Conservation (phyloP, 2,888 invertebrate species). For the Pheosia tremula region DNA sequence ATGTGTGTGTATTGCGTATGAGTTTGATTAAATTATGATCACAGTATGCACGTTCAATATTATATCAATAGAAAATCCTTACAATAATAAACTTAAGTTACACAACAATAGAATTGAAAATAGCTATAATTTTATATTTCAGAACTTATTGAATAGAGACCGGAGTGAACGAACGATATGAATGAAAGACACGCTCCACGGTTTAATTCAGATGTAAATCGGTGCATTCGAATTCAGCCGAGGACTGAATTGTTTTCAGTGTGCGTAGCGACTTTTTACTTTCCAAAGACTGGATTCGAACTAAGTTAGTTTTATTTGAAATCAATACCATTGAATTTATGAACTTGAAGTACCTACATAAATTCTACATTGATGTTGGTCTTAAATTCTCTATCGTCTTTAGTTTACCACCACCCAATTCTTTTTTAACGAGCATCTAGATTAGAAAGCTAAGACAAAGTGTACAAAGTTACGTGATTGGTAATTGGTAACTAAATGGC, state of each 20-base stretch:
- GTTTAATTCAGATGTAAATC: slow-evolving; percentile 70
- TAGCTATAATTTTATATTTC: background rate
- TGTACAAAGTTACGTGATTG: no score
- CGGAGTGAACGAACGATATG: slow-evolving; percentile 31
- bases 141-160: slow-evolving; percentile 9
- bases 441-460: no score
- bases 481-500: no score
- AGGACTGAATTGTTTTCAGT: slow-evolving; percentile 43
- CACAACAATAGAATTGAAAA: slow-evolving; percentile 3
- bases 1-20: no score
- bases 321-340: background rate
- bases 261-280: slow-evolving; percentile 5
- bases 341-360: no score
- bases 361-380: no score
- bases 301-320: background rate
- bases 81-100: background rate
- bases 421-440: no score
- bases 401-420: no score
- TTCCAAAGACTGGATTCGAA: background rate
- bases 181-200: slow-evolving; percentile 41
- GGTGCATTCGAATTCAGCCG: slow-evolving; percentile 57
- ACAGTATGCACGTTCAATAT: background rate
- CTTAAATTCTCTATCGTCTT: no score
- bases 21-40: no score
- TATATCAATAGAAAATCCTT: background rate